A percentile compares a stretch with the other conserved stretches of the same genome.
Evolutionary conservation across 2,797 vertebrate genomes (phyloP).

Genomic region (Cercopithecus neglectus): DNA sequence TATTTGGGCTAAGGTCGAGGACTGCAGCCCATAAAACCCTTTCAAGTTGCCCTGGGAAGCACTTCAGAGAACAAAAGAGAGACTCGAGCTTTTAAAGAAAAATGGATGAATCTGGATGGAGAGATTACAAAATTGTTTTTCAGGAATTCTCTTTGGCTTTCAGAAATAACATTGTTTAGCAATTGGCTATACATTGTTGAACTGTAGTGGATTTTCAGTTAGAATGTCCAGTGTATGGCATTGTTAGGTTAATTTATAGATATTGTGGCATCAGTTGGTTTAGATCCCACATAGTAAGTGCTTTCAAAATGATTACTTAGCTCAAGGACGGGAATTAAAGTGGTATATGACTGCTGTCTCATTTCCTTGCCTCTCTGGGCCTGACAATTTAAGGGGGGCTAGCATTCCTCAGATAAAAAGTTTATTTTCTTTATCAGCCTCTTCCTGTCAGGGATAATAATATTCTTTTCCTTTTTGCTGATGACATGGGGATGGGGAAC

Average conservation of each 20-base stretch:
- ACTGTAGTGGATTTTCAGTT: neutral
- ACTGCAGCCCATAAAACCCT: neutral
- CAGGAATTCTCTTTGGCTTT: neutral
- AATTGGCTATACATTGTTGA: neutral
- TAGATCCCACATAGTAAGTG: neutral
- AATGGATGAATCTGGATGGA: neutral
- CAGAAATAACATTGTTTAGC: neutral
- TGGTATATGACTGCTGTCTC: neutral
- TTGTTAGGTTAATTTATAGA: neutral
- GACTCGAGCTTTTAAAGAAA: neutral
- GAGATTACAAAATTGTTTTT: neutral
- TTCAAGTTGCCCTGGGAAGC: neutral
- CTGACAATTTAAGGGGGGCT: neutral
- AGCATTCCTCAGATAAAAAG: neutral
- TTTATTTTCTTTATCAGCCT: neutral
- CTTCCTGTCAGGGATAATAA: neutral
- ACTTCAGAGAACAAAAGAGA: neutral
- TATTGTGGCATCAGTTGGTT: neutral
- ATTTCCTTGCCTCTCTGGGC: neutral
- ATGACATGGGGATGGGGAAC: neutral
- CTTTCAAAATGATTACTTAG: neutral
- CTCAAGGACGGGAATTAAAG: neutral
- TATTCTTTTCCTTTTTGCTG: neutral
- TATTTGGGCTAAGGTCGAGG: neutral
- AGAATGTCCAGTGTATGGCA: neutral